These are phyloP conservation scores for Eulithis prunata DNA, from an alignment of 2,888 invertebrate species.

Conservation along the genomic window DNA sequence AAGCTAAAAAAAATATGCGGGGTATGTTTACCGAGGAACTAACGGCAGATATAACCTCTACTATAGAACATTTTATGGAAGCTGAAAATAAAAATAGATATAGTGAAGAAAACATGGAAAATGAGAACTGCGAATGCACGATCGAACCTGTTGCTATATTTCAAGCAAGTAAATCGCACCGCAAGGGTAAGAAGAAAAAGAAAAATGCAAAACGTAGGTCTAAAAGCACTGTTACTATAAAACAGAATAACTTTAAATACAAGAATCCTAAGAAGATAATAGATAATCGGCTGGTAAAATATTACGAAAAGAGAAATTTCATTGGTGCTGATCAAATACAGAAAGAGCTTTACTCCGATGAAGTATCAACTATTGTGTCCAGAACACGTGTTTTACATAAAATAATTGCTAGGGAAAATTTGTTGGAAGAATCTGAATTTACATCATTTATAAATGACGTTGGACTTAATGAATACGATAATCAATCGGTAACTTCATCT, in stretches of 20 bases:
- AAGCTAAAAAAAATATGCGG: not conserved
- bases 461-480: constrained; percentile 38
- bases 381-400: constrained; percentile 54
- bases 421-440: constrained; percentile 45
- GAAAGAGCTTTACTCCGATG: constrained; percentile 45
- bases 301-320: constrained; percentile 45
- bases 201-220: constrained; percentile 40
- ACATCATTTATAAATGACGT: constrained; percentile 29
- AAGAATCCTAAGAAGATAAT: constrained; percentile 42
- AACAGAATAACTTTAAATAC: constrained; percentile 44
- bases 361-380: constrained; percentile 51
- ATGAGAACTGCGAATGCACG: not conserved
- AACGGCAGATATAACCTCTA: not conserved
- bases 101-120: not conserved
- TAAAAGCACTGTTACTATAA: constrained; percentile 52
- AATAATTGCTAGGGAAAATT: constrained; percentile 56
- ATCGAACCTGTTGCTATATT: constrained; percentile 41
- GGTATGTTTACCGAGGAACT: not conserved
- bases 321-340: constrained; percentile 41
- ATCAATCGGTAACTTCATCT: constrained; percentile 42
- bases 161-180: constrained; percentile 40
- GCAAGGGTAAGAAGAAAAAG: constrained; percentile 35
- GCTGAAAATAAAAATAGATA: constrained; percentile 3
- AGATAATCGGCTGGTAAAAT: constrained; percentile 45
- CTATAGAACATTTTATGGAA: constrained; percentile 7